Evolutionary conservation across 2,113 vertebrate genomes (phyloP).

Genomic region (Rhinichthys klamathensis): DNA sequence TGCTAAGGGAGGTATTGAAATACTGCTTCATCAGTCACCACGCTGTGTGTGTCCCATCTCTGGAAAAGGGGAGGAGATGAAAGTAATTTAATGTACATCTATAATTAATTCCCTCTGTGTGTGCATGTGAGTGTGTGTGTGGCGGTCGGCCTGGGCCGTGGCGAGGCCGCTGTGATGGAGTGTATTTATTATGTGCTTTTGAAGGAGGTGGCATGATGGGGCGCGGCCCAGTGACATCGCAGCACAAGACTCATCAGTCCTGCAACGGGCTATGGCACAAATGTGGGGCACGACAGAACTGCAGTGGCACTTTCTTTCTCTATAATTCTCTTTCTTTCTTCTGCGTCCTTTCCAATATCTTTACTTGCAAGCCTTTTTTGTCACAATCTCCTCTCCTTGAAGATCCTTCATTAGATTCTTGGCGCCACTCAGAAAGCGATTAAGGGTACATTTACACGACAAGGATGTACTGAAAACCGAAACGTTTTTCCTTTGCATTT

Average conservation of each 20-base stretch:
- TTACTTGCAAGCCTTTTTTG: constrained; percentile 16
- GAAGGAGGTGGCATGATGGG: constrained; percentile 65
- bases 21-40: constrained; percentile 79
- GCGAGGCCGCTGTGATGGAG: constrained; percentile 79
- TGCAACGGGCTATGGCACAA: constrained; percentile 60
- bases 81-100: constrained; percentile 96
- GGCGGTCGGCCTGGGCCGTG: constrained; percentile 70
- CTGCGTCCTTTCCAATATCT: constrained; percentile 21
- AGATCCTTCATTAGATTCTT: not conserved
- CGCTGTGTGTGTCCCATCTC: constrained; percentile 72
- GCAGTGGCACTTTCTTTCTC: constrained; percentile 48
- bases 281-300: constrained; percentile 63
- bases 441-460: not conserved
- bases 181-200: constrained; percentile 79
- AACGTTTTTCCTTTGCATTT: too few species aligned
- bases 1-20: constrained; percentile 69
- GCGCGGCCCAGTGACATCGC: constrained; percentile 66
- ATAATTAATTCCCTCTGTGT: constrained; percentile 93
- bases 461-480: too few species aligned
- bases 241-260: constrained; percentile 69
- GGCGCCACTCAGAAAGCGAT: not conserved
- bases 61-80: constrained; percentile 84
- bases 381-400: not conserved
- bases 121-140: constrained; percentile 51
- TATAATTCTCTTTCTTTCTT: constrained; percentile 52